A percentile compares a stretch with the other conserved stretches of the same genome.
Evolutionary conservation across 2,113 vertebrate species (phyloP).

Genomic region (Butorides virescens): DNA sequence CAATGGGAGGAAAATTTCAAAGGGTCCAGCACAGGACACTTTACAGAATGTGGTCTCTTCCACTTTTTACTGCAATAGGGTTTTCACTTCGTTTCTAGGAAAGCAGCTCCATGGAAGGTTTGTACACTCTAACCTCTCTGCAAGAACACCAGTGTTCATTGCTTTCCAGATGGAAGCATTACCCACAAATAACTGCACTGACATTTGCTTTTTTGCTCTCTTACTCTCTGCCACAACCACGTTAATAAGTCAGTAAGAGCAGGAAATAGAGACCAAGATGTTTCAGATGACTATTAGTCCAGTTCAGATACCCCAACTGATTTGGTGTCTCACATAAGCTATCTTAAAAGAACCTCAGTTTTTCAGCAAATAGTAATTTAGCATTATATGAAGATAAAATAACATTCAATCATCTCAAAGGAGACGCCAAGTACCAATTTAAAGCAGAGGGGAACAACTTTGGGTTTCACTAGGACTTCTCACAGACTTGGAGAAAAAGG

Average conservation of each 20-base stretch:
- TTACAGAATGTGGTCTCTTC: background rate
- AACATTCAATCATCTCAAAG: background rate
- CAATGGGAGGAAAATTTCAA: background rate
- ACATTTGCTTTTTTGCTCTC: conserved; percentile 4
- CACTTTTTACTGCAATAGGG: background rate
- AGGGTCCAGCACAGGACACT: background rate
- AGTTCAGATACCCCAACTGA: conserved; percentile 49
- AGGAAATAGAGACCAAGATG: background rate
- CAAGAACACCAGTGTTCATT: background rate
- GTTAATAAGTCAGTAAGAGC: background rate
- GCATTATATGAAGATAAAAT: background rate
- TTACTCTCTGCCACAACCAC: background rate
- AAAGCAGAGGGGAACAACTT: background rate
- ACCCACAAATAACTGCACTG: background rate
- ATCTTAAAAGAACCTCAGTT: conserved; percentile 1
- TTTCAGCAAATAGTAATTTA: background rate
- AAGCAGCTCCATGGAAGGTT: background rate
- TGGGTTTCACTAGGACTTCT: background rate
- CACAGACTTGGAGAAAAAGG: background rate
- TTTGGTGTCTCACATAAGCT: background rate
- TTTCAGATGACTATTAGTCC: conserved; percentile 17
- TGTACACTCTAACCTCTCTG: background rate
- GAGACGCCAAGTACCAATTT: background rate
- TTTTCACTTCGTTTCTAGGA: conserved; percentile 6
- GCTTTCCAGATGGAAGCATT: background rate